These are phyloP conservation scores for Stenolophus ochropezus DNA, from an alignment of 2,888 invertebrate genomes.

Conservation along the genomic window DNA sequence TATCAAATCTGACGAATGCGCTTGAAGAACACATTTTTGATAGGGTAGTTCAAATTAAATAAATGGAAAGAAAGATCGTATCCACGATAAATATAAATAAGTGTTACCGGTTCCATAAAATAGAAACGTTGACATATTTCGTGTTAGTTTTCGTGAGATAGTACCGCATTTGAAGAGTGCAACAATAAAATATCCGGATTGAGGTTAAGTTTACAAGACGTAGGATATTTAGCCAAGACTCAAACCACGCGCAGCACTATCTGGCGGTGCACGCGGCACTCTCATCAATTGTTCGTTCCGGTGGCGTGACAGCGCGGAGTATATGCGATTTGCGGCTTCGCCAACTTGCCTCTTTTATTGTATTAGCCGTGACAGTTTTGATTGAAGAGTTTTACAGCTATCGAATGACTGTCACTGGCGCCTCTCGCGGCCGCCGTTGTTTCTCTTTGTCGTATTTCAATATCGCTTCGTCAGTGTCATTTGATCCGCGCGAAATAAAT, in stretches of 20 bases:
- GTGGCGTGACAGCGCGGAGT: constrained; percentile 15
- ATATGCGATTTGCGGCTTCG: constrained; percentile 27
- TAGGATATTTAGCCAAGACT: background rate
- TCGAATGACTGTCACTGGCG: constrained; percentile 49
- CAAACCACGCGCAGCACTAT: background rate
- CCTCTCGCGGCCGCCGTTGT: constrained; percentile 4
- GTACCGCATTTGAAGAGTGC: constrained; percentile 1
- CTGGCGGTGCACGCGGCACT: background rate
- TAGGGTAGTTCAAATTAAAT: no score
- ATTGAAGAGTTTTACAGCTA: constrained; percentile 58
- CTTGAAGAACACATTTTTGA: no score
- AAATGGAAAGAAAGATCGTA: no score
- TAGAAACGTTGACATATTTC: constrained; percentile 17
- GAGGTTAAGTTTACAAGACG: background rate
- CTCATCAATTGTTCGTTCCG: constrained; percentile 11
- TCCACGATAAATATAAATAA: no score
- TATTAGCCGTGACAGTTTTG: constrained; percentile 58
- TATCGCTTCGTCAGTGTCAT: constrained; percentile 49
- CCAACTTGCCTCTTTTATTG: constrained; percentile 46
- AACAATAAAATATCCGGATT: background rate
- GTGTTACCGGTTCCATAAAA: constrained; percentile 23
- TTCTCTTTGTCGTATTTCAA: constrained; percentile 48
- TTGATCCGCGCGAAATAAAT: constrained; percentile 34
- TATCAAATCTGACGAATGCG: no score
- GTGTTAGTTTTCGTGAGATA: background rate